Evolutionary conservation across 2,888 invertebrate genomes (phyloP).

Genomic region (Hemicrepidius hirtus): DNA sequence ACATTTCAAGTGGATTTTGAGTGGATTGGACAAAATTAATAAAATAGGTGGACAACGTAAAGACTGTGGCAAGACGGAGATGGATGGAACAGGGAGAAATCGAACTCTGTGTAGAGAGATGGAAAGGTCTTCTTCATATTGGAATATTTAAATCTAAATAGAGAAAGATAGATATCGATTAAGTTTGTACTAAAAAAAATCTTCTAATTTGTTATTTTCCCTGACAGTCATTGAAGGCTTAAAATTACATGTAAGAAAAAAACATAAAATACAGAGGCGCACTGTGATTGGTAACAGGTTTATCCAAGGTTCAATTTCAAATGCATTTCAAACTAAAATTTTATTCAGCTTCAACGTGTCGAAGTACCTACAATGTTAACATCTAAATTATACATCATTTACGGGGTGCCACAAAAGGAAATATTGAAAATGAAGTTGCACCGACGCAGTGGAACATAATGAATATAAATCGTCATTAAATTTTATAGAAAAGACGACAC

Average conservation of each 20-base stretch:
- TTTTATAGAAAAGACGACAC: conserved; percentile 29
- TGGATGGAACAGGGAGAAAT: too few species aligned
- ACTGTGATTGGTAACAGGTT: conserved; percentile 1
- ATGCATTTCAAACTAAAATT: conserved; percentile 1
- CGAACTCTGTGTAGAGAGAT: too few species aligned
- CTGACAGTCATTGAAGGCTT: neutral
- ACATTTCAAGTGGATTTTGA: too few species aligned
- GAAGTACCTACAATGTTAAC: conserved; percentile 17
- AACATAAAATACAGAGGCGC: neutral
- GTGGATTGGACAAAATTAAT: too few species aligned
- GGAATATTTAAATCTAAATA: too few species aligned
- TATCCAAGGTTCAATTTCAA: conserved; percentile 3
- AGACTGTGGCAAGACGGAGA: too few species aligned
- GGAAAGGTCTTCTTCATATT: too few species aligned
- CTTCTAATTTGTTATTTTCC: neutral
- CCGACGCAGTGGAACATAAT: conserved; percentile 10
- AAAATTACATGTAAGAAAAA: neutral
- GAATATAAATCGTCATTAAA: conserved; percentile 37
- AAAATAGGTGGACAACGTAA: too few species aligned
- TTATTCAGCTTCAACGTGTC: conserved; percentile 8
- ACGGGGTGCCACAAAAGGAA: conserved; percentile 15
- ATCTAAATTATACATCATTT: conserved; percentile 26
- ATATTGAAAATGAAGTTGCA: conserved; percentile 21
- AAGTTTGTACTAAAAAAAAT: too few species aligned
- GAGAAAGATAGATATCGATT: too few species aligned